These are phyloP conservation scores for Morpho achilles DNA, from an alignment of 2,888 invertebrate species.

Conservation along the genomic window DNA sequence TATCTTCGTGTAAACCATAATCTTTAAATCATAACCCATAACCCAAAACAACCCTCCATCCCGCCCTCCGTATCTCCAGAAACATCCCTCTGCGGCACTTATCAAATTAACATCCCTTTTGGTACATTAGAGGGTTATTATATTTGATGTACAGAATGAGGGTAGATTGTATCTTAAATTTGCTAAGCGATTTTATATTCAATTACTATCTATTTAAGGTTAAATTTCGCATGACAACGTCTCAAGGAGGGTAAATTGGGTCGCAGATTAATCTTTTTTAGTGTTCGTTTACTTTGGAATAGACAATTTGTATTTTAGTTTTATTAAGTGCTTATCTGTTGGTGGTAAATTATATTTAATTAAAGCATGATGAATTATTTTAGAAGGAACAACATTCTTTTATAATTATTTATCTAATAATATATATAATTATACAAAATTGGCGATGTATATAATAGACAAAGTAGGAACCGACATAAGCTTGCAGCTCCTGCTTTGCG, in stretches of 20 bases:
- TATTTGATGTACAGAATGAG: slow-evolving; percentile 8
- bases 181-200: background rate
- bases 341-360: no score
- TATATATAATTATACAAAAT: no score
- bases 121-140: slow-evolving; percentile 24
- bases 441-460: no score
- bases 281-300: no score
- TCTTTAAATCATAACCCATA: slow-evolving; percentile 12
- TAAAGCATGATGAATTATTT: no score
- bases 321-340: no score
- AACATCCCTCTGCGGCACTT: slow-evolving; percentile 32
- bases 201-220: background rate
- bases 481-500: no score
- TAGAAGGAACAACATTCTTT: no score
- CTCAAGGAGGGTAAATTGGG: background rate
- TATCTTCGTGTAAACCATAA: slow-evolving; percentile 10
- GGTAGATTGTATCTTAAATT: slow-evolving; percentile 2
- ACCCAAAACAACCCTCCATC: background rate
- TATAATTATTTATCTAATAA: no score
- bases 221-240: background rate
- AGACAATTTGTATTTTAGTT: no score
- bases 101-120: slow-evolving; percentile 33
- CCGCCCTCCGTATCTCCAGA: slow-evolving; percentile 29
- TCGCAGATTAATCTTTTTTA: no score
- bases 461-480: no score